phyloP scores from a whole-genome alignment of 2,888 invertebrate species.

The Mythimna albipuncta region DNA sequence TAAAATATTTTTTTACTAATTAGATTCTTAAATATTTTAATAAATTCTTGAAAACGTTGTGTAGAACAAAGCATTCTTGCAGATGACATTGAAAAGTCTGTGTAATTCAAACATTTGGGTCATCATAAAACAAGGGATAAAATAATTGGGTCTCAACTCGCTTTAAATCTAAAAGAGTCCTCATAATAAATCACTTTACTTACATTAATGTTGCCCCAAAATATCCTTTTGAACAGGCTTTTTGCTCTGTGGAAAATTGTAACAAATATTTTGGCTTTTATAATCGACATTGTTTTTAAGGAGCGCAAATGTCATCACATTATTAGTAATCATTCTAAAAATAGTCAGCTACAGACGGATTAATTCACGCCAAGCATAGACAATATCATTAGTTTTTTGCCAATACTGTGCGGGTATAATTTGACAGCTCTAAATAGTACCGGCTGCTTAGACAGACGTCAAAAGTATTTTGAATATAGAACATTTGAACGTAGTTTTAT shows the following conservation, averaged over 20 bases:
- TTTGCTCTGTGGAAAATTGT: neutral
- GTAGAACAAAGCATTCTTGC: constrained; percentile 13
- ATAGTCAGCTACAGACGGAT: neutral
- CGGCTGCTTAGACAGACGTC: neutral
- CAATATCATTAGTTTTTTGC: constrained; percentile 29
- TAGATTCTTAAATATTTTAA: neutral
- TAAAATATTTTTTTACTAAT: neutral
- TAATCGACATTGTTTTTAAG: neutral
- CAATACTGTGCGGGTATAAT: constrained; percentile 2
- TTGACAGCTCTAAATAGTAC: constrained; percentile 22
- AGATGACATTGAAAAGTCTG: constrained; percentile 38
- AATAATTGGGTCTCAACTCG: constrained; percentile 31
- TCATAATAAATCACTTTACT: constrained; percentile 26
- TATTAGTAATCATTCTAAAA: constrained; percentile 19
- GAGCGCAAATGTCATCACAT: neutral
- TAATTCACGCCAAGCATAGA: constrained; percentile 18
- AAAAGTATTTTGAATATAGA: neutral
- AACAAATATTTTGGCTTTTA: neutral
- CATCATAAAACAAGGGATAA: constrained; percentile 31
- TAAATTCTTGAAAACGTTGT: neutral
- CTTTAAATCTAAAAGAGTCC: constrained; percentile 28
- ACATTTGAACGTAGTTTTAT: neutral
- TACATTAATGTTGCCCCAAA: constrained; percentile 12
- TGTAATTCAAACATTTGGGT: constrained; percentile 30
- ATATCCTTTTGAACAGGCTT: neutral